Evolutionary conservation across 2,888 invertebrate genomes (phyloP).

Genomic region (Noctua fimbriata): DNA sequence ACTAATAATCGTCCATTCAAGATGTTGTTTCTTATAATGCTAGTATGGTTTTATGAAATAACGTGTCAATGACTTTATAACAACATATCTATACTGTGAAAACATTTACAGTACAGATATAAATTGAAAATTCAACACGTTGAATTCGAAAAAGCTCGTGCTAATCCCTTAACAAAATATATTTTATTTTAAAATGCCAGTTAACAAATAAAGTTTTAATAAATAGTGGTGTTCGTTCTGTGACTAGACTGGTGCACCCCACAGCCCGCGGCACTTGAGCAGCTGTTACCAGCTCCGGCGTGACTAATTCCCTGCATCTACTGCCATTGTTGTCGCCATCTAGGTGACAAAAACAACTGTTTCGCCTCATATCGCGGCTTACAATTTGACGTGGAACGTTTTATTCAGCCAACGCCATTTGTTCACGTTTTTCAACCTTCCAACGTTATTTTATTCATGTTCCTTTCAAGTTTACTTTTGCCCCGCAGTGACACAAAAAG

Average conservation of each 20-base stretch:
- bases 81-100: background rate
- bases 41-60: background rate
- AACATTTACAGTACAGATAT: background rate
- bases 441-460: constrained; percentile 69
- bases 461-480: constrained; percentile 65
- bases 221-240: constrained; percentile 46
- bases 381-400: constrained; percentile 72
- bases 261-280: constrained; percentile 63
- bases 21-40: background rate
- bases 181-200: constrained; percentile 8
- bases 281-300: constrained; percentile 63
- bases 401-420: constrained; percentile 69
- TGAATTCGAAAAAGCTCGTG: constrained; percentile 12
- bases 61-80: background rate
- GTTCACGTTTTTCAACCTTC: constrained; percentile 68
- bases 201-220: constrained; percentile 24
- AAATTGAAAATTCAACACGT: background rate
- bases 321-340: constrained; percentile 69
- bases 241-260: constrained; percentile 62
- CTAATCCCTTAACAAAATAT: constrained; percentile 12
- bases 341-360: constrained; percentile 75
- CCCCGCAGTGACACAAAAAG: constrained; percentile 64
- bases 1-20: constrained; percentile 22
- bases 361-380: constrained; percentile 69
- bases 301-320: constrained; percentile 72